Conservation (phyloP, 2,113 vertebrate genomes). For the Pelecanus crispus region DNA sequence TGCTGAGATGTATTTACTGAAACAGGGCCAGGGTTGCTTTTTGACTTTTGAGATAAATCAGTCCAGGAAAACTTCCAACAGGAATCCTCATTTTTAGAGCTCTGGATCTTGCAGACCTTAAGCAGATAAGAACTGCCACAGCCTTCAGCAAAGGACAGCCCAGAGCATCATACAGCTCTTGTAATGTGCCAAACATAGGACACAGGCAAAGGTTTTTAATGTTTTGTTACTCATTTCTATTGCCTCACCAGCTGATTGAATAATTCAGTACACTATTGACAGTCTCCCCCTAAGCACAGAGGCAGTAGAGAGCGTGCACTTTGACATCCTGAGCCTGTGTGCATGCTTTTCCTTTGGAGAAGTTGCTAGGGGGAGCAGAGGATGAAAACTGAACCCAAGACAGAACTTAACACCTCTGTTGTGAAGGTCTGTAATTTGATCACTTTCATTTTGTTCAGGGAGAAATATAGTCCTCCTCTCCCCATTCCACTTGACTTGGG, state of each 20-base stretch:
- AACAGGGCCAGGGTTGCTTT: neutral
- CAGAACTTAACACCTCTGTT: neutral
- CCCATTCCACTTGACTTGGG: neutral
- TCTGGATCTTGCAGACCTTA: neutral
- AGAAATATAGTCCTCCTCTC: neutral
- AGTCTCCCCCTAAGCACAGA: neutral
- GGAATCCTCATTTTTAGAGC: neutral
- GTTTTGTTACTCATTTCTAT: neutral
- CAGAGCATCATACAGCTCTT: neutral
- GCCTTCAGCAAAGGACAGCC: neutral
- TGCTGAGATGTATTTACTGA: neutral
- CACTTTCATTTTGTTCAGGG: neutral
- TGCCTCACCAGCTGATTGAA: neutral
- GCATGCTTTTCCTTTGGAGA: neutral
- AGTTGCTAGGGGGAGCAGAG: neutral
- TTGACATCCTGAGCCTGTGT: neutral
- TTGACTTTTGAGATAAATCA: neutral
- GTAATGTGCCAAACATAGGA: neutral
- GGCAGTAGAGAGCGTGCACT: neutral
- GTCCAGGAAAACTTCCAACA: neutral
- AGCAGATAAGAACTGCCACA: neutral
- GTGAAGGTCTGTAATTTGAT: neutral
- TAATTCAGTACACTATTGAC: neutral
- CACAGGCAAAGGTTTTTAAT: neutral
- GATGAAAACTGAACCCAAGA: neutral